Percentiles rank a stretch among this genome's conserved stretches.
Evolutionary conservation across 2,888 invertebrate species (phyloP).

Genomic region (Stegophylla sp.): DNA sequence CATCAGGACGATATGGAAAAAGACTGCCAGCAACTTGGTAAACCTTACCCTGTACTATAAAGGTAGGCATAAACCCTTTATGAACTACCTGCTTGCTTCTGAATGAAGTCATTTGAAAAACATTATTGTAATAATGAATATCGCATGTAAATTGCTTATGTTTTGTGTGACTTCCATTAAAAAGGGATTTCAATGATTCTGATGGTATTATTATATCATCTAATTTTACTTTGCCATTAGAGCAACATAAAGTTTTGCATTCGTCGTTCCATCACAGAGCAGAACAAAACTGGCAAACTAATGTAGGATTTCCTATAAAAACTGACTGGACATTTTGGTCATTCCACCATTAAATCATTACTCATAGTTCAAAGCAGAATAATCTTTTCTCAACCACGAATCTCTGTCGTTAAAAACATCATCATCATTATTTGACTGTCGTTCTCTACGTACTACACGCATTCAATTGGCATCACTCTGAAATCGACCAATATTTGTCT

Average conservation of each 20-base stretch:
- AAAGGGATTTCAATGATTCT: constrained; percentile 49
- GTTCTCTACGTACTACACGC: neutral
- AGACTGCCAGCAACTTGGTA: constrained; percentile 61
- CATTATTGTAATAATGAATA: constrained; percentile 57
- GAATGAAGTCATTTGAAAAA: constrained; percentile 61
- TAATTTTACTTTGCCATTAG: constrained; percentile 52
- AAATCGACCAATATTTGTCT: too few relatives aligned
- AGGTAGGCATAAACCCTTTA: constrained; percentile 60
- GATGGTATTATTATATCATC: neutral
- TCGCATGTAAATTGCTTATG: constrained; percentile 51
- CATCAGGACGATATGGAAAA: constrained; percentile 53
- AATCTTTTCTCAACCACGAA: constrained; percentile 17
- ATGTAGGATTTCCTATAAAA: constrained; percentile 28
- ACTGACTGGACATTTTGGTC: constrained; percentile 4
- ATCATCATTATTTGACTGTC: neutral
- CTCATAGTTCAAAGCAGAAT: constrained; percentile 47
- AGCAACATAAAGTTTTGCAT: constrained; percentile 55
- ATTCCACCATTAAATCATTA: constrained; percentile 13
- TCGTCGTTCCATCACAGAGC: constrained; percentile 59
- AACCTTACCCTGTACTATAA: constrained; percentile 62
- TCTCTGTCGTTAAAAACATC: neutral
- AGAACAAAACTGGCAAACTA: constrained; percentile 40
- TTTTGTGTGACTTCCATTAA: constrained; percentile 33
- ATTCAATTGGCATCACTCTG: neutral
- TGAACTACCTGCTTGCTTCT: constrained; percentile 52